These are phyloP conservation scores for Brachypteracias leptosomus DNA, from an alignment of 2,113 vertebrate species.

Conservation along the genomic window DNA sequence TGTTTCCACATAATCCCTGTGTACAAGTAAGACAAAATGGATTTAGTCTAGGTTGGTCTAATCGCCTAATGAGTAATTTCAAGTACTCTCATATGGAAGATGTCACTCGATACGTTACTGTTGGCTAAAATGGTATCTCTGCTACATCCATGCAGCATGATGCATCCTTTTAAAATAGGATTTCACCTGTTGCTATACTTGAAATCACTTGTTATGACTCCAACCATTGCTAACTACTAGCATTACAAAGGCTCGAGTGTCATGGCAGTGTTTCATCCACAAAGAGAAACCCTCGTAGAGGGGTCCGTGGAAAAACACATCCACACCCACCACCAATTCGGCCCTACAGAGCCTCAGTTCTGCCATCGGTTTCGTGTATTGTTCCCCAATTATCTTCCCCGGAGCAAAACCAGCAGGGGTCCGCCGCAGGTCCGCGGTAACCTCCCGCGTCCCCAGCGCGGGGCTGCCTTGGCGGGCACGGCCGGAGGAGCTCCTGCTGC, in stretches of 20 bases:
- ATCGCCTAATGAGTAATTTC: not conserved
- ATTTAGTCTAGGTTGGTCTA: not conserved
- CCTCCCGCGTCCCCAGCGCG: not conserved
- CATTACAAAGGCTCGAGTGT: not conserved
- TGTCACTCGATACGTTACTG: not conserved
- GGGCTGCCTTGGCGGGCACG: not conserved
- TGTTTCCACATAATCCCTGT: not conserved
- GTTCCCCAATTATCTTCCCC: not conserved
- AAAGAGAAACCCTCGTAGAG: rapidly evolving
- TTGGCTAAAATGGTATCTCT: not conserved
- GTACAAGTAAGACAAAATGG: not conserved
- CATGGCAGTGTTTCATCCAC: rapidly evolving
- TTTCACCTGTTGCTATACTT: not conserved
- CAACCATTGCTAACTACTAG: not conserved
- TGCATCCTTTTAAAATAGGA: not conserved
- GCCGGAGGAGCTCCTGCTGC: no score
- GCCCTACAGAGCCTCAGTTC: rapidly evolving
- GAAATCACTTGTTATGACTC: not conserved
- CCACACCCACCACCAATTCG: no score
- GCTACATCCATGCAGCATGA: not conserved
- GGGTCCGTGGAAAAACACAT: not conserved
- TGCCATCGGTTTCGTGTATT: rapidly evolving
- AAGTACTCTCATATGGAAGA: not conserved
- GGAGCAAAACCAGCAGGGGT: rapidly evolving
- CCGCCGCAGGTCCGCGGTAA: rapidly evolving